Evolutionary conservation across 2,797 vertebrate species (phyloP).

Genomic region (Karalla daura): DNA sequence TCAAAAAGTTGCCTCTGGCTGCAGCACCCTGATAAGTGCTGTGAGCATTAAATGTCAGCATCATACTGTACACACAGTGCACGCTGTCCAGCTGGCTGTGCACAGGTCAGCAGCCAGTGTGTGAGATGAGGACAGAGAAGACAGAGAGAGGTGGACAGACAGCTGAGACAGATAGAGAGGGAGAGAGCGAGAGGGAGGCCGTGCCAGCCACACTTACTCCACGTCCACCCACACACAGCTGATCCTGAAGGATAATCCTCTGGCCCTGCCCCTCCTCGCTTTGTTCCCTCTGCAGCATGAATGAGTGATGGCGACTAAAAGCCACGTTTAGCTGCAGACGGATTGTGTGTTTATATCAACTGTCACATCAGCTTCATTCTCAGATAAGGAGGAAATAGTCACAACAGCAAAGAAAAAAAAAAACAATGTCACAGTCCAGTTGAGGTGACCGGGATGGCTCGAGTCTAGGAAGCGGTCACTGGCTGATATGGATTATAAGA

Average conservation of each 20-base stretch:
- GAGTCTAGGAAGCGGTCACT: neutral
- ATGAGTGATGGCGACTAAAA: slow-evolving; percentile 55
- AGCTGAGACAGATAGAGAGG: slow-evolving; percentile 8
- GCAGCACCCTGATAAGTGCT: neutral
- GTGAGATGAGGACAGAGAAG: slow-evolving; percentile 36
- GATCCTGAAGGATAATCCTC: slow-evolving; percentile 80
- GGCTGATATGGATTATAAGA: no score
- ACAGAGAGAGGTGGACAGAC: slow-evolving; percentile 33
- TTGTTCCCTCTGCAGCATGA: slow-evolving; percentile 59
- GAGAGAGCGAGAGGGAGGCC: slow-evolving; percentile 20
- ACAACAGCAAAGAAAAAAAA: slow-evolving; percentile 1
- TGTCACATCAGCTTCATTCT: slow-evolving; percentile 34
- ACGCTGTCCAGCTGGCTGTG: slow-evolving; percentile 41
- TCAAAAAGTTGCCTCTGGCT: neutral
- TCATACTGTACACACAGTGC: slow-evolving; percentile 3
- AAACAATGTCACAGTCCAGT: slow-evolving; percentile 3
- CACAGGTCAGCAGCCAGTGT: slow-evolving; percentile 41
- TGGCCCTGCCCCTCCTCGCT: slow-evolving; percentile 30
- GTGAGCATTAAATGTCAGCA: slow-evolving; percentile 1
- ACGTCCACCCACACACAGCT: slow-evolving; percentile 82
- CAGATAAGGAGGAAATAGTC: slow-evolving; percentile 23
- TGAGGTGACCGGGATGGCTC: neutral
- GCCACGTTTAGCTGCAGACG: slow-evolving; percentile 42
- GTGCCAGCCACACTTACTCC: slow-evolving; percentile 75
- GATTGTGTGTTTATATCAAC: slow-evolving; percentile 50